Evolutionary conservation across 2,113 vertebrate species (phyloP), one percentile per base, ranked within the genome.

Genomic region (Ptilorrhoa leucosticta): DNA sequence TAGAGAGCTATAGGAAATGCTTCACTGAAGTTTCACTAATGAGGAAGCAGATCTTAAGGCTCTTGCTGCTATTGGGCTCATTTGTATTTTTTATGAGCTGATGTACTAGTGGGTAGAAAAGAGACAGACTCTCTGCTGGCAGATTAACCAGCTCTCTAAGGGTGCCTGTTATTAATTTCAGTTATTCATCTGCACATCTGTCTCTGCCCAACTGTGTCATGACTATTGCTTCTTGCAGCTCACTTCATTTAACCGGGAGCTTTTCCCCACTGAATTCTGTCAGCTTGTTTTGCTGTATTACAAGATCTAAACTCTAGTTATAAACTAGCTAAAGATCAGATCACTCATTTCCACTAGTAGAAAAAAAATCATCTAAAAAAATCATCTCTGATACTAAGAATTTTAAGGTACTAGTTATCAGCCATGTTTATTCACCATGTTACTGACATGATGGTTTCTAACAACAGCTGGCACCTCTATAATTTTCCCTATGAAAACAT

Each of bases 51-150:
- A 96, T 97, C 94, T 93, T 96, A 96, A 83, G 86, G 88, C 88
- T 96, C 95, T 95, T 95, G 94, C 96, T 95, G 93, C 93, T 97
- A 91, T 84, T 96, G 73, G 66, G 78, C 91, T 97, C 96, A 97
- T 96, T 97, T 96, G 93, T 97, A 93, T 60, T 96, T 97, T 97
- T 97, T 97, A 97, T 95, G 96, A 97, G 96, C 95, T 96, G 94
- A 97, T 88, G 96, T 64, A 90, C 83, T 79, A 90, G 95, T 57
- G 81, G 57, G 88, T 79, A 95, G 96, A 97, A 96, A 93, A 97
- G 94, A 97, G 85, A 96, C 96, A 97, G 97, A 96, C 90, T 72
- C 96, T 91, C 85, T 93, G 54, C 91, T 97, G 96, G 95, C 96
- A 97, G 95, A 95, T 97, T 97, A 97, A 96, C 45, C 96, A 96